Conservation (phyloP, 1,140 invertebrate genomes). For the Coenobita brevimanus region DNA sequence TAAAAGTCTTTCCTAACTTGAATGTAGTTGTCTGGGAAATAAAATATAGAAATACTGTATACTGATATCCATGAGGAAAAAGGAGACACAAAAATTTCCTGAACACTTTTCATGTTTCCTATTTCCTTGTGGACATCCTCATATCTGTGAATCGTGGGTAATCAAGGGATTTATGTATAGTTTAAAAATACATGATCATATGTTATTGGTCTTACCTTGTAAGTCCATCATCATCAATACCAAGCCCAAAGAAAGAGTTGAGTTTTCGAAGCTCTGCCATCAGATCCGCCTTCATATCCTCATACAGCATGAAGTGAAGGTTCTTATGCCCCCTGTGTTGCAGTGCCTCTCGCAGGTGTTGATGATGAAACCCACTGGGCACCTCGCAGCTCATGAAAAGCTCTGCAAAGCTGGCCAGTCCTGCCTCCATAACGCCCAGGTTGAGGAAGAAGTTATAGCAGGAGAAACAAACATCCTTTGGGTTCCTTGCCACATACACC, state of each 20-base stretch:
- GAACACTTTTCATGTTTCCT: no score
- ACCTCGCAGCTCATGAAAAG: neutral
- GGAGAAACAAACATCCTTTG: neutral
- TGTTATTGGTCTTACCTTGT: neutral
- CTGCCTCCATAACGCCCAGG: neutral
- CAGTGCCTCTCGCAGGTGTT: neutral
- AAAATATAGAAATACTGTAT: no score
- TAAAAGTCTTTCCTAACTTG: no score
- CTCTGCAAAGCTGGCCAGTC: neutral
- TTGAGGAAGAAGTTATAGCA: neutral
- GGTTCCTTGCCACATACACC: neutral
- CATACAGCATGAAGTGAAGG: slow-evolving; percentile 11
- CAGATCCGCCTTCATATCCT: neutral
- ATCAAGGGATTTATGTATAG: no score
- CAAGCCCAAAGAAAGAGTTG: neutral
- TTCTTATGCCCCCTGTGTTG: neutral
- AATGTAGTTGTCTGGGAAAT: no score
- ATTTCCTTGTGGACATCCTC: no score
- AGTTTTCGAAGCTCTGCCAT: neutral
- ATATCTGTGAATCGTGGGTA: no score
- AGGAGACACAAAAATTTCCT: no score
- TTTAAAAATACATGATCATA: no score
- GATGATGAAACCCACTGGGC: neutral
- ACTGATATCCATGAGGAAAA: no score
- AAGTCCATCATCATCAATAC: neutral